Conservation (phyloP, 2,888 invertebrate genomes). For the Epinotia ramella region DNA sequence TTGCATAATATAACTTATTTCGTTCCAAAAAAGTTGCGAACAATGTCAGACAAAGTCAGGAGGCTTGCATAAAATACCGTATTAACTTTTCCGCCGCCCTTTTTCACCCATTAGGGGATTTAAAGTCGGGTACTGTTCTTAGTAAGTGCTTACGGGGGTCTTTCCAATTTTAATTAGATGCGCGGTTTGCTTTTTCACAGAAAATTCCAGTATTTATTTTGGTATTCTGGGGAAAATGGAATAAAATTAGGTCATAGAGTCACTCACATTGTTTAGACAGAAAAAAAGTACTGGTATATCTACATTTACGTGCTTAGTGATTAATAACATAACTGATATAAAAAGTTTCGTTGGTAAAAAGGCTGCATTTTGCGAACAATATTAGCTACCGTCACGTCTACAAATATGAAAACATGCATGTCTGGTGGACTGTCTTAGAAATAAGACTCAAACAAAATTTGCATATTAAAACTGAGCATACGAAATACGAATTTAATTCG, state of each 20-base stretch:
- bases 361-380: no score
- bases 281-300: neutral
- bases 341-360: no score
- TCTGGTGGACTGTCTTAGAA: no score
- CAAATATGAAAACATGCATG: no score
- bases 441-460: no score
- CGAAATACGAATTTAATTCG: no score
- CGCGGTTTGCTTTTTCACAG: slow-evolving; percentile 8
- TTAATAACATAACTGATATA: no score
- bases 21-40: slow-evolving; percentile 13
- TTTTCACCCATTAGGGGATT: slow-evolving; percentile 32
- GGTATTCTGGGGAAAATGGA: neutral
- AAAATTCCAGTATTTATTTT: neutral
- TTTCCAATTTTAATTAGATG: slow-evolving; percentile 33
- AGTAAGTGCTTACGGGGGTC: slow-evolving; percentile 26
- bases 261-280: neutral
- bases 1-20: slow-evolving; percentile 13
- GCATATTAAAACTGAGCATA: no score
- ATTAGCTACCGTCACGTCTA: no score
- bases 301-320: neutral
- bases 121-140: slow-evolving; percentile 22
- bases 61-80: slow-evolving; percentile 14
- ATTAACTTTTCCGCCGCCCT: slow-evolving; percentile 21
- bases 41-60: slow-evolving; percentile 5
- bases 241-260: neutral